Evolutionary conservation across 2,888 invertebrate species (phyloP).

Genomic region (Crepidodera aurea): DNA sequence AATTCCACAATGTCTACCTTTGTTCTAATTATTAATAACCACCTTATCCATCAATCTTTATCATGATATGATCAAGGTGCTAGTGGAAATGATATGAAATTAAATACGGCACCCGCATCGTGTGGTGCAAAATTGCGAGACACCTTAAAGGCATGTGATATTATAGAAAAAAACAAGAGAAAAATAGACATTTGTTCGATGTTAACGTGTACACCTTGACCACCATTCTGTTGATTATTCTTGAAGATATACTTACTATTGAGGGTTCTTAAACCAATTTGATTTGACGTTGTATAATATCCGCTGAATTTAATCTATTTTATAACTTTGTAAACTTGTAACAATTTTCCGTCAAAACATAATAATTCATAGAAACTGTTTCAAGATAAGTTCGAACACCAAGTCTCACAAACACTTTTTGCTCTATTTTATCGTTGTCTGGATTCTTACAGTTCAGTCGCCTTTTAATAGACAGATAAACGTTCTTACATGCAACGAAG

Average conservation of each 20-base stretch:
- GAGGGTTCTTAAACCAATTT: too few relatives aligned
- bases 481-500: slow-evolving; percentile 42
- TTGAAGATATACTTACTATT: too few relatives aligned
- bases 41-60: background rate
- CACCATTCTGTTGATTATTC: background rate
- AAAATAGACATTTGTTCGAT: background rate
- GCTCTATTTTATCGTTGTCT: background rate
- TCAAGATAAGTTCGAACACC: background rate
- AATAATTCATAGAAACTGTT: background rate
- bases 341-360: too few relatives aligned
- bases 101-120: background rate
- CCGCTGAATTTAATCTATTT: too few relatives aligned
- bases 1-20: too few relatives aligned
- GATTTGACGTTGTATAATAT: too few relatives aligned
- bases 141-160: background rate
- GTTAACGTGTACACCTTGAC: slow-evolving; percentile 9
- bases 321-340: too few relatives aligned
- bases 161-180: background rate
- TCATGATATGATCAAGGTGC: background rate
- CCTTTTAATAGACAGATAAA: slow-evolving; percentile 40
- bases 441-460: slow-evolving; percentile 38
- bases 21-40: background rate
- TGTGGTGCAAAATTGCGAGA: background rate
- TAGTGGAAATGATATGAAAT: background rate
- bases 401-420: slow-evolving; percentile 10